Percentiles rank a stretch among this genome's conserved stretches.
These are phyloP conservation scores for Neosalanx taihuensis DNA, from an alignment of 2,797 vertebrate species.

Conservation along the genomic window DNA sequence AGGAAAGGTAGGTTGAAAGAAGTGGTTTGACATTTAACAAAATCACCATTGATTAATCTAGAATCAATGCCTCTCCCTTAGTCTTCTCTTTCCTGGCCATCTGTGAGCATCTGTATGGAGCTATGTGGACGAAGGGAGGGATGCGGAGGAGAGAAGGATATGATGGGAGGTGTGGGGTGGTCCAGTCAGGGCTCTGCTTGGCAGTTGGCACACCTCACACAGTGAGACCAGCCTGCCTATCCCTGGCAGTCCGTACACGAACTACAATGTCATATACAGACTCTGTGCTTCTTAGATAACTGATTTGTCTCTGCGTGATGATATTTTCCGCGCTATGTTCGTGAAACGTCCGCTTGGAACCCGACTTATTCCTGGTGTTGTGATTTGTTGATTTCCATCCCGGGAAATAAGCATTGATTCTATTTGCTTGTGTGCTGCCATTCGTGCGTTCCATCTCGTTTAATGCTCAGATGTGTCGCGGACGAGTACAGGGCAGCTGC, in stretches of 20 bases:
- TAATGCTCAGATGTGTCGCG: constrained; percentile 6
- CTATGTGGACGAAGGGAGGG: neutral
- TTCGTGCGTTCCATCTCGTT: constrained; percentile 3
- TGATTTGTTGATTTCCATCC: constrained; percentile 1
- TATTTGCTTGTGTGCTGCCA: neutral
- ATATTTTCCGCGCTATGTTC: neutral
- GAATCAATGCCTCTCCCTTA: neutral
- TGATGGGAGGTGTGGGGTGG: constrained; percentile 19
- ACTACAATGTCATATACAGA: neutral
- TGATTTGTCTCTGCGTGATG: neutral
- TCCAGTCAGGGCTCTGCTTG: constrained; percentile 20
- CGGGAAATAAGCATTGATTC: constrained; percentile 8
- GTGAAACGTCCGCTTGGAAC: neutral
- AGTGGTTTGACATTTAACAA: neutral
- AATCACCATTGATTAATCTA: neutral
- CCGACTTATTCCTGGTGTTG: neutral
- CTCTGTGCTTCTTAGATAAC: neutral
- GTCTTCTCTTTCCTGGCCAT: neutral
- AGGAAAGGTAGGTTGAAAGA: too few species aligned
- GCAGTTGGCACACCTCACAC: constrained; percentile 20
- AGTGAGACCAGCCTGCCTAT: neutral
- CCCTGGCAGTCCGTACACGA: neutral
- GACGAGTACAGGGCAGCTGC: constrained; percentile 9
- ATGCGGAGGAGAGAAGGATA: constrained; percentile 4
- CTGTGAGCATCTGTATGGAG: neutral